Evolutionary conservation across 2,888 invertebrate genomes (phyloP).

Genomic region (Trachelus troglodyta): DNA sequence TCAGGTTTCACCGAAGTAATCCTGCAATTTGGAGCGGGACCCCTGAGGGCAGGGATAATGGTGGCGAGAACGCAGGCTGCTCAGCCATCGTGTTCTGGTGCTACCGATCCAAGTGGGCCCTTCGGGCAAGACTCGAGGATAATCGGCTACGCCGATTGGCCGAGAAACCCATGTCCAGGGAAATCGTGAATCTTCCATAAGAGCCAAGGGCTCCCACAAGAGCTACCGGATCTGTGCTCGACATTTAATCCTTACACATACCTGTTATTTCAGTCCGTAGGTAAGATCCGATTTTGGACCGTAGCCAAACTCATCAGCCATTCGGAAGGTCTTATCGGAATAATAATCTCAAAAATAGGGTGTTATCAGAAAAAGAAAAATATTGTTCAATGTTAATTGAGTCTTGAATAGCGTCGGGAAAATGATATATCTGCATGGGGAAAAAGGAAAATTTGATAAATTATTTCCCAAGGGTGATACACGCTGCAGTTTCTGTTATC

Average conservation of each 20-base stretch:
- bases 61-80: slow-evolving; percentile 20
- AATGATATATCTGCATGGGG: neutral
- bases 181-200: neutral
- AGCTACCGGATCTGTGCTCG: neutral
- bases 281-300: neutral
- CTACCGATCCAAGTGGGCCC: slow-evolving; percentile 27
- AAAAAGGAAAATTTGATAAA: neutral
- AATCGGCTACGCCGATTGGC: slow-evolving; percentile 17
- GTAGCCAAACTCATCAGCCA: neutral
- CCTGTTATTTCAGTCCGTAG: neutral
- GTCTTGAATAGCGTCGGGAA: neutral
- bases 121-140: slow-evolving; percentile 26
- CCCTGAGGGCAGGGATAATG: slow-evolving; percentile 36
- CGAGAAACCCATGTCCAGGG: neutral
- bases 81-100: slow-evolving; percentile 24
- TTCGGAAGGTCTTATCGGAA: neutral
- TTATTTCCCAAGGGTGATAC: neutral
- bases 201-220: neutral
- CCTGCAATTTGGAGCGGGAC: slow-evolving; percentile 42
- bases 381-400: no score
- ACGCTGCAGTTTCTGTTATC: neutral
- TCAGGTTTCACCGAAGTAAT: slow-evolving; percentile 38
- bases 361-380: neutral
- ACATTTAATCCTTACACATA: neutral
- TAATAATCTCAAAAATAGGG: neutral